Conservation (phyloP, 2,888 invertebrate genomes). For the Blastobasis lacticolella region DNA sequence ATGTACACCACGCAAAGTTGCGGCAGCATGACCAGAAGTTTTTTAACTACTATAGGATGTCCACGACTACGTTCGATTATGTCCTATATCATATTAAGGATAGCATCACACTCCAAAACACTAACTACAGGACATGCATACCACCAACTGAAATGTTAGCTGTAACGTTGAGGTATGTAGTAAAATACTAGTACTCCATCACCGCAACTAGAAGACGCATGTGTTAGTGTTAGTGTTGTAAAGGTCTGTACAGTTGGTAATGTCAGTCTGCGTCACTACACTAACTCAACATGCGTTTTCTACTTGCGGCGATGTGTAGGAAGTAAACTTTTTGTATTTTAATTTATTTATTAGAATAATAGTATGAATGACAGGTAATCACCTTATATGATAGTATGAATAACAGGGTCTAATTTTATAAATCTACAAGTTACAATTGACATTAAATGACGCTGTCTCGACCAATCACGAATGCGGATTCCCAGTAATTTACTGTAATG, state of each 20-base stretch:
- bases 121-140: slow-evolving; percentile 2
- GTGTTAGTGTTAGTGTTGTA: too few species aligned
- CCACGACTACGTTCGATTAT: slow-evolving; percentile 9
- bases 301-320: too few species aligned
- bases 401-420: too few species aligned
- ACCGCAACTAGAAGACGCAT: too few species aligned
- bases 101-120: slow-evolving; percentile 4
- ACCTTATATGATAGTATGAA: background rate
- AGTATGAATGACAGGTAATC: background rate
- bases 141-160: background rate
- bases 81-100: slow-evolving; percentile 7
- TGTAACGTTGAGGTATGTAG: background rate
- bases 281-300: too few species aligned
- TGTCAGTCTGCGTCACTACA: too few species aligned
- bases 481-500: too few species aligned
- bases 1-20: slow-evolving; percentile 7
- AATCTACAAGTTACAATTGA: too few species aligned
- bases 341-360: background rate
- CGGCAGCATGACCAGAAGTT: slow-evolving; percentile 5
- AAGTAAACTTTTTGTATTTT: background rate
- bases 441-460: too few species aligned
- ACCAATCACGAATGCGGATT: too few species aligned
- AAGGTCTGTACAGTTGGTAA: too few species aligned
- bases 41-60: slow-evolving; percentile 8
- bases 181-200: background rate